Evolutionary conservation across 1,140 invertebrate genomes (phyloP).

Genomic region (Drosophila nebulosa): DNA sequence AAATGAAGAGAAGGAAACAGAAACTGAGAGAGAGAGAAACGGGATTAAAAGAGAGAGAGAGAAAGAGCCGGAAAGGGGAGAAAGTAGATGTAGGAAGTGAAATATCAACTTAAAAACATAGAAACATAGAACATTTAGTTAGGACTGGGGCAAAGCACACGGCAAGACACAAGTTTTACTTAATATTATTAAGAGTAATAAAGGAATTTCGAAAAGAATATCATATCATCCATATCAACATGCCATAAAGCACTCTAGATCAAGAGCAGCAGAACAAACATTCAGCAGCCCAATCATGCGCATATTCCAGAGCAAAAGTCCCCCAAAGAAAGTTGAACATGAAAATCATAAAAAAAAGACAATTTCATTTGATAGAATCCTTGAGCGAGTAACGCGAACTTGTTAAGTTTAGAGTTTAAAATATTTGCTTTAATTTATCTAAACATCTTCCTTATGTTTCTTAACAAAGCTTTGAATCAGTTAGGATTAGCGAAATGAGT

Average conservation of each 20-base stretch:
- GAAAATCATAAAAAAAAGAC: not conserved
- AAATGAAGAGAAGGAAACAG: conserved; percentile 46
- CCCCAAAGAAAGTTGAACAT: not conserved
- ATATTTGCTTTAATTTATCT: too few relatives aligned
- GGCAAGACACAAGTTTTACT: conserved; percentile 51
- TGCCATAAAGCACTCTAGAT: conserved; percentile 42
- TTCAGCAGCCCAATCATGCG: conserved; percentile 41
- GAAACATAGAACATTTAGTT: conserved; percentile 17
- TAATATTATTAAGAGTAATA: not conserved
- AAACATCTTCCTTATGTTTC: too few relatives aligned
- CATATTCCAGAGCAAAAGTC: not conserved
- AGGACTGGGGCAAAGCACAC: conserved; percentile 29
- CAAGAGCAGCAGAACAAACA: conserved; percentile 4
- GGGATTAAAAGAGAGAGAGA: not conserved
- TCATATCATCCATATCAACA: conserved; percentile 28
- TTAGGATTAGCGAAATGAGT: too few relatives aligned
- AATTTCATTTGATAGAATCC: not conserved
- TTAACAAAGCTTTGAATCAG: too few relatives aligned
- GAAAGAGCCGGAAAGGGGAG: conserved; percentile 18
- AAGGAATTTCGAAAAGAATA: not conserved
- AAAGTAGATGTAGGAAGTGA: conserved; percentile 20
- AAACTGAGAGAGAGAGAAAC: conserved; percentile 19
- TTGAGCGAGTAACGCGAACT: too few relatives aligned
- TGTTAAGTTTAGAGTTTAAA: too few relatives aligned
- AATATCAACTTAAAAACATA: conserved; percentile 33